Evolutionary conservation across 2,888 invertebrate species (phyloP).

Genomic region (Heliconius sara): DNA sequence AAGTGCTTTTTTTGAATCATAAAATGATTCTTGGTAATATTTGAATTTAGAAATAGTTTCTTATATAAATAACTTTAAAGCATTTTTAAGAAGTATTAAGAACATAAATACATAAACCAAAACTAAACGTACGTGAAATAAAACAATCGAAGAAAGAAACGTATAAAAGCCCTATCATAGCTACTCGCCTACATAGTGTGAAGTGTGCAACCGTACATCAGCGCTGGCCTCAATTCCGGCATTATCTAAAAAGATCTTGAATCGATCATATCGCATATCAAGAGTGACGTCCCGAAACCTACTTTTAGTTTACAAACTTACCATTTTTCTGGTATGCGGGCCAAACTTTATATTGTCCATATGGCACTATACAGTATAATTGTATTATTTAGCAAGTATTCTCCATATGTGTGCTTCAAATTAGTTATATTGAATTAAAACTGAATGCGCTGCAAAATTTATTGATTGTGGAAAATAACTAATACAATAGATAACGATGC

Average conservation of each 20-base stretch:
- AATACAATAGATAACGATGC: not conserved
- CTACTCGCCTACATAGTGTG: constrained; percentile 9
- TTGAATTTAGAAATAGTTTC: not conserved
- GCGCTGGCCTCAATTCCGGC: constrained; percentile 63
- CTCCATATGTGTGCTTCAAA: not conserved
- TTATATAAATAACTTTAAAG: not conserved
- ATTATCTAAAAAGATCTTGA: constrained; percentile 68
- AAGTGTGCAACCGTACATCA: constrained; percentile 55
- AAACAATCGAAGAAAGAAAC: not conserved
- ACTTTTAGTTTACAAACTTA: constrained; percentile 46
- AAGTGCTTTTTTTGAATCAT: not conserved
- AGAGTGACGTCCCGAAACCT: constrained; percentile 58
- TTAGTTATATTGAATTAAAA: not conserved
- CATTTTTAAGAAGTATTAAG: not conserved
- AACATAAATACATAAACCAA: not conserved
- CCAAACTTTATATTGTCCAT: constrained; percentile 1
- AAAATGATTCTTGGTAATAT: not conserved
- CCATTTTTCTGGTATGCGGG: constrained; percentile 26
- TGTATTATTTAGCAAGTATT: not conserved
- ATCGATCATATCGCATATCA: constrained; percentile 64
- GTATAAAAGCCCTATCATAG: constrained; percentile 20
- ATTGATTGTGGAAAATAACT: not conserved
- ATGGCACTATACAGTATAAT: not conserved
- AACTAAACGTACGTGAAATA: not conserved
- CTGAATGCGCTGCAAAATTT: not conserved